Conservation (phyloP, 1,140 invertebrate genomes). For the Zaprionus nigranus region DNA sequence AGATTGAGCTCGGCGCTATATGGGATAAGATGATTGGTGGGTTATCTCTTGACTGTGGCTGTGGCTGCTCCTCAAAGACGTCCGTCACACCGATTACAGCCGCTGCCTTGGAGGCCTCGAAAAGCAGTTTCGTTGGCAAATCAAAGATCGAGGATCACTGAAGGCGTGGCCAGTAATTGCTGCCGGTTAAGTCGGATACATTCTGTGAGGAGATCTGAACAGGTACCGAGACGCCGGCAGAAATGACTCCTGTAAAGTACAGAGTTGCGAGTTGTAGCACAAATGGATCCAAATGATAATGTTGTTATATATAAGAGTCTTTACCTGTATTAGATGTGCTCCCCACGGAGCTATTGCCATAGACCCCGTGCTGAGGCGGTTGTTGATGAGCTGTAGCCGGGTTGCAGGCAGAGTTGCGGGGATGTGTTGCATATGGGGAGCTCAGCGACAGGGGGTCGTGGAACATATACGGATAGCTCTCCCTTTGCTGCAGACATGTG, state of each 20-base stretch:
- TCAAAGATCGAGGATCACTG: conserved; percentile 92
- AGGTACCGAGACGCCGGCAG: conserved; percentile 97
- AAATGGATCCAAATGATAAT: no score
- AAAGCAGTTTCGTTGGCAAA: conserved; percentile 51
- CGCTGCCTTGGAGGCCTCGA: conserved; percentile 56
- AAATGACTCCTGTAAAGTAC: conserved; percentile 93
- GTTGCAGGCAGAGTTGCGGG: conserved; percentile 87
- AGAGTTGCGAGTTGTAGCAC: not conserved
- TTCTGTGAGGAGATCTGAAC: conserved; percentile 97
- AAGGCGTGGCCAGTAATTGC: conserved; percentile 97
- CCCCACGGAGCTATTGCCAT: conserved; percentile 86
- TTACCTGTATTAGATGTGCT: conserved; percentile 85
- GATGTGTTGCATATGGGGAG: conserved; percentile 88
- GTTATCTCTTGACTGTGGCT: conserved; percentile 31
- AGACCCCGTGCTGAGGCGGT: conserved; percentile 86
- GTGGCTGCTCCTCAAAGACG: conserved; percentile 26
- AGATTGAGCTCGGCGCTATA: conserved; percentile 7
- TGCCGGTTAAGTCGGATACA: conserved; percentile 90
- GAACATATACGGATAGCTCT: conserved; percentile 97
- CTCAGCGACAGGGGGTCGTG: conserved; percentile 94
- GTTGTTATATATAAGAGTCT: no score
- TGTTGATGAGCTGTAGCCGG: conserved; percentile 88
- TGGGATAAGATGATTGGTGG: conserved; percentile 55
- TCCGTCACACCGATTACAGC: conserved; percentile 41
- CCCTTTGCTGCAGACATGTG: conserved; percentile 95